Evolutionary conservation across 23 tunicate genomes (phyloP), one percentile per base, ranked within the genome.

Genomic region (Trididemnum nubilum): DNA sequence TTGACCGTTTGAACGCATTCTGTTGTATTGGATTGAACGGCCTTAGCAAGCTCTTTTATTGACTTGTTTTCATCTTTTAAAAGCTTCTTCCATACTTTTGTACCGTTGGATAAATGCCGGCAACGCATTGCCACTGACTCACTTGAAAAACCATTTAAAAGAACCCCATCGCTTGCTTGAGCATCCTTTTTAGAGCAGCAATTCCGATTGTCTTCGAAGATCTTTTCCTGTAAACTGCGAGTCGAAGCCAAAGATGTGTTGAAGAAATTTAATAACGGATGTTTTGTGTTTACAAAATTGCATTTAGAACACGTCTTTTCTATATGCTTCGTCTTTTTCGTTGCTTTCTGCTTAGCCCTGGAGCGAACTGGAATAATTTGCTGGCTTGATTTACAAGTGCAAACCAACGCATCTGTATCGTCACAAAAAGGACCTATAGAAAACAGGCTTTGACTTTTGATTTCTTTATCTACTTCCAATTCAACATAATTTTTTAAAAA

Each of bases 341-440:
- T 7, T 12, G 38, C 15, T 67, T 67, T 67, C 4, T 33, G 37
- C 25, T 33, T 67, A 5, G 38, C 4, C 33, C 33, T 67, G 7
- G 74, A 32, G 7, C 12, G 12, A 33, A 67, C 33, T 32, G 37
- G 38, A 67, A 31, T 32, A 67, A 67, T 38, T 44, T 44, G 12
- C 15, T 44, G 54, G 54, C 15, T 44, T n/a, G n/a, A n/a, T n/a
- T n/a, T n/a, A n/a, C 89, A 85, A 78, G 72, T 69, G 60, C 84
- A 85, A 21, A 78, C 39, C 1, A 34, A 30, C 19, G 35, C n/a
- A 33, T 70, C 51, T 1, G 30, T 25, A 34, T 78, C 84, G 9
- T 85, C 84, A 78, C 79, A 70, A 66, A 85, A 85, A 0, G 82
- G 82, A 12, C 82, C 84, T 12, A 83, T 18, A 12, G 83, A 31